Evolutionary conservation across 2,797 vertebrate genomes (phyloP), one percentile per base, ranked within the genome.

Genomic region (Cichlasoma orientale): DNA sequence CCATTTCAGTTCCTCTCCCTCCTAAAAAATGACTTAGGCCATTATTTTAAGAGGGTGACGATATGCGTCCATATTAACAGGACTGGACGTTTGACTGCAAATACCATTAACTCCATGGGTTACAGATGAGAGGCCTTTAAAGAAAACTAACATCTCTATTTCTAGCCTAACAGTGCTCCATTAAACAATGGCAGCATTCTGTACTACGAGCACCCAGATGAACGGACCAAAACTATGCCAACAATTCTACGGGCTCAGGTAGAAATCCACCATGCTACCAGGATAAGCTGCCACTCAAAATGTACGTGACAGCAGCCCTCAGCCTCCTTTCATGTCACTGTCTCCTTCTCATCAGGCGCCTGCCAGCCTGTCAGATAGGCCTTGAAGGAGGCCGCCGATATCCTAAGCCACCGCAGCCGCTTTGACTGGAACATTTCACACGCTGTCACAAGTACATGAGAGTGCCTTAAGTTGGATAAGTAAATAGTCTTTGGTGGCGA

Each of bases 341-440:
- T 87, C 88, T 71, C 83, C 83, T 61, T 76, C 84, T 78, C 90
- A 81, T 92, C 90, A 90, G 79, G 70, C 86, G 31, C 91, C 86
- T 85, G 92, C 79, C 90, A 89, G 79, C 29, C 79, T 52, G 25
- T 80, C 87, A 92, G 92, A 92, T 92, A 94, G 82, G 84, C 82
- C 85, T 73, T 82, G 55, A 77, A 91, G 82, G 85, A 90, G 86
- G 79, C 73, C 2, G 71, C 83, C 50, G 92, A 92, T 92, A 92
- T 86, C 63, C 87, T 63, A 84, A 91, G 85, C 87, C 6, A 56
- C 88, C 19, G 82, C 80, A 80, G 77, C 80, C 77, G 76, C 86
- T 88, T 77, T 63, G 88, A 86, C 90, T 86, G 87, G 88, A 88
- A 90, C 79, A 79, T 90, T 93, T 93, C 90, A 91, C 93, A 93